phyloP scores from a whole-genome alignment of 1,140 invertebrate species.

The Drosophila cardini region DNA sequence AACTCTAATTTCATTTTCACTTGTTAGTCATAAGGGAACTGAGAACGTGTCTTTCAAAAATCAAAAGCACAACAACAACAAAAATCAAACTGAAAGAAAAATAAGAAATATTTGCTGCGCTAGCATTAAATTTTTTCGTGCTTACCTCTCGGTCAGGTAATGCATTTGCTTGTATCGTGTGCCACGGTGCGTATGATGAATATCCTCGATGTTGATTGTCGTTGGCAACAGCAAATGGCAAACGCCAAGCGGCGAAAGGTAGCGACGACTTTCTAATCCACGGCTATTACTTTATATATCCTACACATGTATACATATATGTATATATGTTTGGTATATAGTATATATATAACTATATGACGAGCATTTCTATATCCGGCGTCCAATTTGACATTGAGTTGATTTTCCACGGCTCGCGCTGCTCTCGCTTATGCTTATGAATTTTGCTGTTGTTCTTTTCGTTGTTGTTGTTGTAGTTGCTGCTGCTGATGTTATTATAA shows the following conservation, averaged over 20 bases:
- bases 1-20: neutral
- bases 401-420: constrained; percentile 60
- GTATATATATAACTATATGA: constrained; percentile 34
- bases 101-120: constrained; percentile 10
- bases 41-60: constrained; percentile 15
- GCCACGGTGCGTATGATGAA: constrained; percentile 78
- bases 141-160: constrained; percentile 65
- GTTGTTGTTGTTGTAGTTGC: constrained; percentile 2
- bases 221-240: constrained; percentile 32
- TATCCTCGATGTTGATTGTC: constrained; percentile 64
- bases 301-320: constrained; percentile 20
- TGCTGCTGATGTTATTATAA: constrained; percentile 31
- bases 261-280: constrained; percentile 60
- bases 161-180: constrained; percentile 71
- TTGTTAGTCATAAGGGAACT: constrained; percentile 51
- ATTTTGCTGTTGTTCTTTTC: constrained; percentile 41
- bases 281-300: constrained; percentile 61
- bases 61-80: constrained; percentile 39
- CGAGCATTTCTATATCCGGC: constrained; percentile 46
- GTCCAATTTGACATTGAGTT: constrained; percentile 74
- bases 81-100: constrained; percentile 35
- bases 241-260: constrained; percentile 7
- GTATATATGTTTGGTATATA: constrained; percentile 38
- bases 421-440: constrained; percentile 18
- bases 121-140: constrained; percentile 7